These are phyloP conservation scores for Drosophila albomicans DNA, from an alignment of 1,140 invertebrate genomes.

Conservation along the genomic window DNA sequence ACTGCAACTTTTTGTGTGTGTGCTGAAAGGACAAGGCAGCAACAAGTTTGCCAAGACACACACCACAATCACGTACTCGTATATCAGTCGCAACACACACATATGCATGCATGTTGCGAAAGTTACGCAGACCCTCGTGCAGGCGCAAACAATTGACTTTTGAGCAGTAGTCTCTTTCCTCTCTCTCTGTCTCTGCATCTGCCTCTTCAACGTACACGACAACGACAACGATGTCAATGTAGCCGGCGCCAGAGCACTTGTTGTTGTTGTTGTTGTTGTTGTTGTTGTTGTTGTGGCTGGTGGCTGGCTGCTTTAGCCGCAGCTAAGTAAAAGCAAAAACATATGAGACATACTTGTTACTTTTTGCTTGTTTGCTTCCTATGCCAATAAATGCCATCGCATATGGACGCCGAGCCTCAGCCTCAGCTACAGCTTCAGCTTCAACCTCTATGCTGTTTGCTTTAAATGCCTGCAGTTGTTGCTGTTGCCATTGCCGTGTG, in stretches of 20 bases:
- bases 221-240: conserved; percentile 35
- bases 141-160: conserved; percentile 79
- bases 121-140: conserved; percentile 70
- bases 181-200: conserved; percentile 17
- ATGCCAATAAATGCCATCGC: conserved; percentile 65
- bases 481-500: conserved; percentile 36
- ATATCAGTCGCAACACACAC: conserved; percentile 51
- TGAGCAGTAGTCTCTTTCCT: conserved; percentile 52
- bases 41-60: conserved; percentile 55
- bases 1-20: conserved; percentile 37
- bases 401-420: conserved; percentile 50
- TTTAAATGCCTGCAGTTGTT: conserved; percentile 65
- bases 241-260: conserved; percentile 48
- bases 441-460: conserved; percentile 33
- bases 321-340: conserved; percentile 78
- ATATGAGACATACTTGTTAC: conserved; percentile 78
- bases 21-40: conserved; percentile 39
- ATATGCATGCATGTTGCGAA: conserved; percentile 38
- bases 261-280: conserved; percentile 40
- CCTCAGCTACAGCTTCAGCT: conserved; percentile 1
- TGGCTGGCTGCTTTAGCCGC: conserved; percentile 46
- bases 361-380: conserved; percentile 61
- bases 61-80: conserved; percentile 55
- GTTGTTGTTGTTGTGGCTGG: conserved; percentile 48
- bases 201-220: conserved; percentile 5